These are phyloP conservation scores for Dipodomys ordii DNA, from an alignment of 2,113 vertebrate species.

Conservation along the genomic window DNA sequence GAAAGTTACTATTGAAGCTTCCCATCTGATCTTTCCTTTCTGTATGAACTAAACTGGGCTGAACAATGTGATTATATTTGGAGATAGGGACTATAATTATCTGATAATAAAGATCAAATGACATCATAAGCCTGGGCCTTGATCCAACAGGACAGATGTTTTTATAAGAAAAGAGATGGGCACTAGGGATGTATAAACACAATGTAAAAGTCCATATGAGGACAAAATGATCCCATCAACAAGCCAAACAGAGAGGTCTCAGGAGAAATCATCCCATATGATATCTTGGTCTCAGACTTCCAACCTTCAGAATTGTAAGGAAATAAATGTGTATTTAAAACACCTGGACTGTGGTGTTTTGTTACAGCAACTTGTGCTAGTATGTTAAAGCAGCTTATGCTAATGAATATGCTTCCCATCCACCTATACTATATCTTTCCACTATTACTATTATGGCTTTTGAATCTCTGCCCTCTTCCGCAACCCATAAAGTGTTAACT, in stretches of 20 bases:
- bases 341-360: not conserved
- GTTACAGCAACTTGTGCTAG: not conserved
- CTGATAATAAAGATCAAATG: not conserved
- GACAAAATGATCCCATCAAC: not conserved
- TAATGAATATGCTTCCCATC: not conserved
- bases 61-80: too few species aligned
- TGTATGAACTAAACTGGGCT: too few species aligned
- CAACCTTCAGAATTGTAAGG: too few species aligned
- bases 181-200: too few species aligned
- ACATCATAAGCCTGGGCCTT: not conserved
- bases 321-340: not conserved
- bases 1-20: not conserved
- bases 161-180: not conserved
- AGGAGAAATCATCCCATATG: too few species aligned
- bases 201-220: not conserved
- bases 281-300: too few species aligned
- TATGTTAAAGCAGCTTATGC: not conserved
- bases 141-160: not conserved
- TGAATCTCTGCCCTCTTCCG: fast-evolving
- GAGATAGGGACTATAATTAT: not conserved
- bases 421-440: fast-evolving
- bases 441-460: fast-evolving
- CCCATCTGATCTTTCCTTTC: too few species aligned
- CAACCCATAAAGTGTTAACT: not conserved
- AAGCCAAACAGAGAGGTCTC: not conserved